A percentile compares a stretch with the other conserved stretches of the same genome.
Conservation (phyloP, 2,888 invertebrate genomes). For the Plebejus melissa region DNA sequence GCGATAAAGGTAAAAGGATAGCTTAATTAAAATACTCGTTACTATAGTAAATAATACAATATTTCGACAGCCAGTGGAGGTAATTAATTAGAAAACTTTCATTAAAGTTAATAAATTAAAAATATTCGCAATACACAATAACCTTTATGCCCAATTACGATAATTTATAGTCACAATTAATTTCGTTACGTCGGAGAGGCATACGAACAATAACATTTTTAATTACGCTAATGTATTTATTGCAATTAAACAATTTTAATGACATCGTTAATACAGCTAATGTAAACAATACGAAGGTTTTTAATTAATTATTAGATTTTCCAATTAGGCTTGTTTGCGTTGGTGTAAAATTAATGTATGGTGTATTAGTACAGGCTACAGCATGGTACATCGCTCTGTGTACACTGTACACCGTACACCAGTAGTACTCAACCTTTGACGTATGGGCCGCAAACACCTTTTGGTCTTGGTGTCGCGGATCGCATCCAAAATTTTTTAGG, state of each 20-base stretch:
- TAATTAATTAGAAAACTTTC: slow-evolving; percentile 9
- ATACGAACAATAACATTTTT: slow-evolving; percentile 33
- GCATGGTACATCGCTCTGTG: no score
- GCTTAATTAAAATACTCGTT: background rate
- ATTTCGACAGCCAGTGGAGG: background rate
- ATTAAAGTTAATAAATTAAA: slow-evolving; percentile 24
- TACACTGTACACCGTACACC: no score
- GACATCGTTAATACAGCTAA: slow-evolving; percentile 17
- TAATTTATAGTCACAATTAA: slow-evolving; percentile 22
- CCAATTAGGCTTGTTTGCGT: slow-evolving; percentile 62
- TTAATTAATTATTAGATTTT: slow-evolving; percentile 71
- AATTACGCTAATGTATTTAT: slow-evolving; percentile 23
- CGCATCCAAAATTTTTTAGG: no score
- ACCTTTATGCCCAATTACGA: slow-evolving; percentile 13
- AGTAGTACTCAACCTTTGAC: no score
- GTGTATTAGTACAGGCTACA: slow-evolving; percentile 57
- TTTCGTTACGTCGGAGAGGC: background rate
- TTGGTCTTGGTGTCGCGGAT: no score
- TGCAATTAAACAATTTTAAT: slow-evolving; percentile 29
- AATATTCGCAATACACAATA: slow-evolving; percentile 16
- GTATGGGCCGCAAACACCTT: no score
- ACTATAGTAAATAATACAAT: background rate
- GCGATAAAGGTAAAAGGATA: background rate
- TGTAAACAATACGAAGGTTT: slow-evolving; percentile 41
- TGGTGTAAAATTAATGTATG: slow-evolving; percentile 68